Conservation (phyloP, 35 echinoderm and acorn worm species). For the Eucidaris tribuloides region DNA sequence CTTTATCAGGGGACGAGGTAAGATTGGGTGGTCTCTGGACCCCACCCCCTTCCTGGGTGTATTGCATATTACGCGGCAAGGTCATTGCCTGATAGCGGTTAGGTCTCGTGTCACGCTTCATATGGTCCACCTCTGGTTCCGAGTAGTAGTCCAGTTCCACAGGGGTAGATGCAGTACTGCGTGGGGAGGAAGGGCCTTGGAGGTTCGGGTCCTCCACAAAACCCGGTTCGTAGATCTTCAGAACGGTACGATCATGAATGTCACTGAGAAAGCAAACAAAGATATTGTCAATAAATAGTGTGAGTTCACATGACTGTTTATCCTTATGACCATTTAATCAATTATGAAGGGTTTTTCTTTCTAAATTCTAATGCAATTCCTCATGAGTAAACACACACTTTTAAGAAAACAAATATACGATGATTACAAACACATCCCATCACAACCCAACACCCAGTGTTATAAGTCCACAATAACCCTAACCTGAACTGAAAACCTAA, state of each 20-base stretch:
- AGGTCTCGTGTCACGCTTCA: constrained; percentile 37
- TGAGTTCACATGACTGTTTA: no score
- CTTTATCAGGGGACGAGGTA: constrained; percentile 19
- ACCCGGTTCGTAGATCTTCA: constrained; percentile 92
- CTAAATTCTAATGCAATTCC: no score
- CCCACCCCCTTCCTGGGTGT: background rate
- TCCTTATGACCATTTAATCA: no score
- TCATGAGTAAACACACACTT: no score
- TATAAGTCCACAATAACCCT: no score
- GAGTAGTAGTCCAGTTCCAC: constrained; percentile 77
- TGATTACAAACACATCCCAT: no score
- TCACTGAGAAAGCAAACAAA: constrained; percentile 47
- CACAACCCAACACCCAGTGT: no score
- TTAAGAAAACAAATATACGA: no score
- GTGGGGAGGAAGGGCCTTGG: background rate
- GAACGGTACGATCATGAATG: constrained; percentile 61
- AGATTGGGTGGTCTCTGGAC: constrained; percentile 5
- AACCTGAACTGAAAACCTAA: no score
- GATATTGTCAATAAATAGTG: no score
- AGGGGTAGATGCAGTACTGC: constrained; percentile 66
- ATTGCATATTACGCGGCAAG: background rate
- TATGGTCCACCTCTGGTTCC: constrained; percentile 81
- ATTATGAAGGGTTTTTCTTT: no score
- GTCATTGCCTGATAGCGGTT: constrained; percentile 79
- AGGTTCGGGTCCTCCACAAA: constrained; percentile 47